Evolutionary conservation across 2,888 invertebrate species (phyloP), one percentile per base, ranked within the genome.

Genomic region (Petrolisthes manimaculis): DNA sequence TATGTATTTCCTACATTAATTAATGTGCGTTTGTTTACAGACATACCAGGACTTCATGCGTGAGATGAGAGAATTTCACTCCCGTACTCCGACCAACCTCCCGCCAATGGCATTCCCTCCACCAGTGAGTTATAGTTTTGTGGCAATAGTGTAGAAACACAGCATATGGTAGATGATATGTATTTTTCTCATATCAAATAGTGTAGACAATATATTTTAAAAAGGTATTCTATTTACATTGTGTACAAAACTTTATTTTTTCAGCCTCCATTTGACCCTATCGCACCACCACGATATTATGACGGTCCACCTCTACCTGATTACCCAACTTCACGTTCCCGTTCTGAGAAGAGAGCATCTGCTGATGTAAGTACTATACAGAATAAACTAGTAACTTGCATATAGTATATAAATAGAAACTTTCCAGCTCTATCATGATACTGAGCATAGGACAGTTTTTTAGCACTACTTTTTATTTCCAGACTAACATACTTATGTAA

Each of bases 251-350:
- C 61, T n/a, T n/a, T 37, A 37, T 37, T 37, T 37, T 37, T 96
- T 93, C 94, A 91, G 94, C 93, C 93, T 24, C 93, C 93, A 85
- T 92, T 93, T 89, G 93, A 96, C 91, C 94, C 95, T 14, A 96
- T 96, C n/a, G 96, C 96, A 18, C 96, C 96, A 21, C 96, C 96
- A 4, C 95, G 97, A n/a, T 96, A 96, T 92, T 97, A 97, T 92
- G 96, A 96, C 91, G 95, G 96, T 56, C 94, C 96, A 85, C 95
- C 96, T 74, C 92, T 96, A 90, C 95, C 96, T 80, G 97, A 97
- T 91, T 97, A 96, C 93, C 95, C 96, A 77, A 93, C 94, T 87
- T 93, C 93, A 89, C 91, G 94, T 81, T 93, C 94, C 83, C 93
- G 94, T 85, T 83, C 90, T 5, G 93, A 92, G 86, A 92, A 92